These are phyloP conservation scores for Chouioia cunea DNA, from an alignment of 2,888 invertebrate genomes.

Conservation along the genomic window DNA sequence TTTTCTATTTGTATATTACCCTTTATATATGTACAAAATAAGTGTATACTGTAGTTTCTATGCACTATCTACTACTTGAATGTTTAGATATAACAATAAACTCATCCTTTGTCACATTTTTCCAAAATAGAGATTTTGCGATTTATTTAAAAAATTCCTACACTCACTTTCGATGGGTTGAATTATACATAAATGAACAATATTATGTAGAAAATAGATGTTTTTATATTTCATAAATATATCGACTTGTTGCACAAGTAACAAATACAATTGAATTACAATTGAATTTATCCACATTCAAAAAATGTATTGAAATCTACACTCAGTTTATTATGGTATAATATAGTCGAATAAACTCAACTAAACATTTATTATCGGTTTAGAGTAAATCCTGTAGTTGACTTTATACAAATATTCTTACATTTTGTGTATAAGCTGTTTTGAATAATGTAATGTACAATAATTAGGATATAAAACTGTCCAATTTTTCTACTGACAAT, in stretches of 20 bases:
- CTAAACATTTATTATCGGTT: neutral
- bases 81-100: too few relatives aligned
- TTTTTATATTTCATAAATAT: slow-evolving; percentile 30
- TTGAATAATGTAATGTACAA: too few relatives aligned
- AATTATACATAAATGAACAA: slow-evolving; percentile 27
- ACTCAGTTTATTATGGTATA: slow-evolving; percentile 16
- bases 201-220: slow-evolving; percentile 39
- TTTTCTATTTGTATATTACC: too few relatives aligned
- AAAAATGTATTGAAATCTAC: slow-evolving; percentile 9
- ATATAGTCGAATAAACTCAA: neutral
- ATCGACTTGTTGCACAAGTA: slow-evolving; percentile 22
- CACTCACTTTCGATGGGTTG: neutral
- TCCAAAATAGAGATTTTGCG: too few relatives aligned
- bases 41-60: too few relatives aligned
- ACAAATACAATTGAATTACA: slow-evolving; percentile 36
- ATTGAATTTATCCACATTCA: slow-evolving; percentile 20
- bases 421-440: too few relatives aligned
- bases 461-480: too few relatives aligned
- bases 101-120: too few relatives aligned
- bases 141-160: neutral
- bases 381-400: neutral
- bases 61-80: too few relatives aligned
- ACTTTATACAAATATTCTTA: too few relatives aligned
- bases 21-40: too few relatives aligned
- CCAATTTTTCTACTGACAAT: too few relatives aligned